These are phyloP conservation scores for Entosphenus tridentatus DNA, from an alignment of 2,113 vertebrate genomes.

Conservation along the genomic window DNA sequence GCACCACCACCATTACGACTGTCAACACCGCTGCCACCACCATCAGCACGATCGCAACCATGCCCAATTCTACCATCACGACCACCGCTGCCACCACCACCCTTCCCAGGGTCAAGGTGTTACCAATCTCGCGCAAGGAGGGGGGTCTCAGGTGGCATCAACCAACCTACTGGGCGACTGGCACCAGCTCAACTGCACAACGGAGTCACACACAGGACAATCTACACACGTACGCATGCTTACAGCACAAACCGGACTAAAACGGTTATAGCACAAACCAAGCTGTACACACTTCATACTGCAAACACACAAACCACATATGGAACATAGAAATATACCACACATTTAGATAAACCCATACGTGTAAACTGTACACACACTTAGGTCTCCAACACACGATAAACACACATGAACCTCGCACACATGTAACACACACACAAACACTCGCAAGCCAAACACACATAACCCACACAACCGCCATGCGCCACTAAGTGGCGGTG, in stretches of 20 bases:
- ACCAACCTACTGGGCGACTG: too few relatives aligned
- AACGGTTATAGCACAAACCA: background rate
- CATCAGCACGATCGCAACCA: too few relatives aligned
- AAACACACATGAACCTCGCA: background rate
- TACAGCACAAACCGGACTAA: background rate
- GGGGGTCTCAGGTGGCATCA: too few relatives aligned
- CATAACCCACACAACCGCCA: background rate
- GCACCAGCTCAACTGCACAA: too few relatives aligned
- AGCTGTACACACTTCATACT: background rate
- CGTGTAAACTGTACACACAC: too few relatives aligned
- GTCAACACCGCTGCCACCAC: too few relatives aligned
- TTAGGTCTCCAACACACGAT: background rate
- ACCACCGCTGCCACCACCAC: too few relatives aligned
- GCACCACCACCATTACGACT: too few relatives aligned
- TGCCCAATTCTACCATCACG: too few relatives aligned
- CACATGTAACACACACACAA: background rate
- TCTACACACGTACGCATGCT: background rate
- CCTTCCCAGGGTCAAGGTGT: too few relatives aligned
- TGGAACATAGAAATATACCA: background rate
- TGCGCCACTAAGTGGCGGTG: background rate
- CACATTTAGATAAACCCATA: background rate
- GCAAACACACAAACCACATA: background rate
- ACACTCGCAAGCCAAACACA: slow-evolving; percentile 1
- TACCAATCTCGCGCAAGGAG: too few relatives aligned
- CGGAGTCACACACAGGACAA: background rate